Conservation (phyloP, 2,113 vertebrate genomes). For the Lamprotornis superbus region DNA sequence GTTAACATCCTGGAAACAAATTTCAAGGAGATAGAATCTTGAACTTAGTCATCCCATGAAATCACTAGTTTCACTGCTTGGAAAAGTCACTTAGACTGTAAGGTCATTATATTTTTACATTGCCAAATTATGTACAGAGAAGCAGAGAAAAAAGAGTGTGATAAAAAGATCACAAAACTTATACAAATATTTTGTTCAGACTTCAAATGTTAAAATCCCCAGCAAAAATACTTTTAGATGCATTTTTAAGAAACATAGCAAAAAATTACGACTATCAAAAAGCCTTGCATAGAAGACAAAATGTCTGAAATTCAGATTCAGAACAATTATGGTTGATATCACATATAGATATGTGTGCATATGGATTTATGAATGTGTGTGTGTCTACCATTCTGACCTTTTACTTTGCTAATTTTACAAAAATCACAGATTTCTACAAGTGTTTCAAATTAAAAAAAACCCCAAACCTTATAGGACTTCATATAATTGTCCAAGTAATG, state of each 20-base stretch:
- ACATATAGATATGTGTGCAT: neutral
- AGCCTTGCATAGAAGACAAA: neutral
- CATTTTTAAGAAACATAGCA: neutral
- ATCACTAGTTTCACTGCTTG: slow-evolving; percentile 65
- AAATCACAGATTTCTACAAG: neutral
- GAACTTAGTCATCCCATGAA: slow-evolving; percentile 74
- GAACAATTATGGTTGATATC: neutral
- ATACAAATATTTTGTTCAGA: neutral
- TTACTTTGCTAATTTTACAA: neutral
- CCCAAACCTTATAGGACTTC: neutral
- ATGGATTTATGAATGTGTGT: neutral
- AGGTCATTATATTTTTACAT: slow-evolving; percentile 66
- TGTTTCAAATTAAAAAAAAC: neutral
- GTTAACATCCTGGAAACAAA: slow-evolving; percentile 86
- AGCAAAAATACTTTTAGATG: neutral
- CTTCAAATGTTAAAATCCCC: neutral
- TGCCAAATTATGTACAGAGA: neutral
- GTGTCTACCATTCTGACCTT: neutral
- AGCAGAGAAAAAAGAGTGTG: neutral
- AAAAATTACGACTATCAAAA: neutral
- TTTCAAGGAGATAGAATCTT: slow-evolving; percentile 82
- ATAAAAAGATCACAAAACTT: neutral
- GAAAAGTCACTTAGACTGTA: slow-evolving; percentile 64
- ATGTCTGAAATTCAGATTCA: neutral
- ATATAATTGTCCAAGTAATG: neutral